Conservation (phyloP, 1,140 invertebrate species). For the Neotoxoptera formosana region DNA sequence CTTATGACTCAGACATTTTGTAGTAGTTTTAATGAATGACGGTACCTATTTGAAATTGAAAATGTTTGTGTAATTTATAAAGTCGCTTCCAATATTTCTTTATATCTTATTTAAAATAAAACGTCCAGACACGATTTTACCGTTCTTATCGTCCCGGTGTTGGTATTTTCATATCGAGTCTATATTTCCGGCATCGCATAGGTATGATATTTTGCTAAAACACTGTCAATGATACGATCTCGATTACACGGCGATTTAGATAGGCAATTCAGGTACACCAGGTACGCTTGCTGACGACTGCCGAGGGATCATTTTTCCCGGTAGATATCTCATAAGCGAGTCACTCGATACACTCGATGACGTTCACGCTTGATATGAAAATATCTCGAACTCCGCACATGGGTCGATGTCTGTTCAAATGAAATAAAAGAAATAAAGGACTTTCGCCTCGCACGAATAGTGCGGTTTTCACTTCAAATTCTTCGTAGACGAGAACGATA, state of each 20-base stretch:
- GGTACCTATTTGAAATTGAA: neutral
- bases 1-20: neutral
- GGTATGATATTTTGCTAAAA: too few species aligned
- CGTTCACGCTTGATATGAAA: neutral
- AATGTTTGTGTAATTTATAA: neutral
- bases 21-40: neutral
- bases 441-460: neutral
- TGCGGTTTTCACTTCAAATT: neutral
- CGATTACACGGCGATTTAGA: neutral
- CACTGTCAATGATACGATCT: neutral
- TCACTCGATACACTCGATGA: neutral
- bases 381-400: neutral
- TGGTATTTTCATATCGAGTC: too few species aligned
- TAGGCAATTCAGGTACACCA: constrained; percentile 3
- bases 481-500: neutral
- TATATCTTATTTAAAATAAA: neutral
- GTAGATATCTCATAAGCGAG: neutral
- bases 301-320: neutral
- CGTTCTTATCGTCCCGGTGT: too few species aligned
- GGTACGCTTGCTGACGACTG: fast-evolving
- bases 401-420: neutral
- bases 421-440: too few species aligned
- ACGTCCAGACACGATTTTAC: too few species aligned
- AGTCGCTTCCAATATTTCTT: neutral
- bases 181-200: too few species aligned